Conservation (phyloP, 2,113 vertebrate genomes). For the Cervus canadensis region DNA sequence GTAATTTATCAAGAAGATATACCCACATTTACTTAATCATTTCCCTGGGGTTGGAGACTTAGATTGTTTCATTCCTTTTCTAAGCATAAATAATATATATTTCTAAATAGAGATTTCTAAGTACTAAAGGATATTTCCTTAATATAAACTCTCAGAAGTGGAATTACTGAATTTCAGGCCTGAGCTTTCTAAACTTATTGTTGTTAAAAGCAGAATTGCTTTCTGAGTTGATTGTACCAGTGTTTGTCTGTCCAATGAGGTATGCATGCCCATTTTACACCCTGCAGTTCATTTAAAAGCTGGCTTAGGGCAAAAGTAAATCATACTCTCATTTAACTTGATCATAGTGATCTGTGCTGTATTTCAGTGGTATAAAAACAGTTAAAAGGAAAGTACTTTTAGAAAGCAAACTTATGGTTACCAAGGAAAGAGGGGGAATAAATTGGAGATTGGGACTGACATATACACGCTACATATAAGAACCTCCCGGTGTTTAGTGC, state of each 20-base stretch:
- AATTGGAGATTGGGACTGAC: background rate
- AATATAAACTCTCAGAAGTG: background rate
- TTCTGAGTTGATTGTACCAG: background rate
- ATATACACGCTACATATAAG: background rate
- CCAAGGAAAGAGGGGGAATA: background rate
- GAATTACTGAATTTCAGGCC: background rate
- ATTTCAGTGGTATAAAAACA: constrained; percentile 1
- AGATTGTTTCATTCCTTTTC: background rate
- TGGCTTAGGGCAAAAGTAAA: background rate
- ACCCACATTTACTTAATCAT: background rate
- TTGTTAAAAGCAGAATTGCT: background rate
- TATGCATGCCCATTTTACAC: background rate
- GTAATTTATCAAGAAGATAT: background rate
- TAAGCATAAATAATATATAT: background rate
- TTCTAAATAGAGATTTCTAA: background rate
- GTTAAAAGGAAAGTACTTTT: background rate
- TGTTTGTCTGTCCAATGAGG: background rate
- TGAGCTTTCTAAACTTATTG: background rate
- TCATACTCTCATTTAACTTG: background rate
- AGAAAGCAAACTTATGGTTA: background rate
- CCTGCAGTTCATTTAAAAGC: background rate
- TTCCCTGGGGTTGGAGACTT: background rate
- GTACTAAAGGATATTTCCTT: constrained; percentile 1
- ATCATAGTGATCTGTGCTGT: background rate
- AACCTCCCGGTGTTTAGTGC: background rate